phyloP scores from a whole-genome alignment of 2,797 vertebrate genomes.

The Sus cebifrons region DNA sequence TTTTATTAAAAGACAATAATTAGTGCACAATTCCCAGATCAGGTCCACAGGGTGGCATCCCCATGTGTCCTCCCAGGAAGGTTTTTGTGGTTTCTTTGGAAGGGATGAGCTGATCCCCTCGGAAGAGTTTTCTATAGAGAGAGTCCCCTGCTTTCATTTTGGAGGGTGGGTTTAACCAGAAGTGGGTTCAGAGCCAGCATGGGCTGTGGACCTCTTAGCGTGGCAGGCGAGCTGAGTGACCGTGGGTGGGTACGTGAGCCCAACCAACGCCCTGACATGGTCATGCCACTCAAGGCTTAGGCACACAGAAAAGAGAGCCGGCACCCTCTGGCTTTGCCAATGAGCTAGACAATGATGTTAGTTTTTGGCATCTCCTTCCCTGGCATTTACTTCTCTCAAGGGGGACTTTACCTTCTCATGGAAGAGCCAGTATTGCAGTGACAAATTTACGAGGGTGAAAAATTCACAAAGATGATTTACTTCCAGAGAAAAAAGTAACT shows the following conservation, averaged over 20 bases:
- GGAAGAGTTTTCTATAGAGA: background rate
- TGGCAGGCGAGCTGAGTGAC: background rate
- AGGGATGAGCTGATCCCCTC: background rate
- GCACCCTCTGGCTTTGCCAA: background rate
- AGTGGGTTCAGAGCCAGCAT: background rate
- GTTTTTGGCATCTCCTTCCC: background rate
- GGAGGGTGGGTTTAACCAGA: background rate
- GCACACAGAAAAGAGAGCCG: background rate
- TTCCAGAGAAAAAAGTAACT: background rate
- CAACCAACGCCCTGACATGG: no score
- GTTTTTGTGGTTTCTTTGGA: background rate
- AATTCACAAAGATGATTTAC: background rate
- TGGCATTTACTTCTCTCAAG: background rate
- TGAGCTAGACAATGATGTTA: rapidly evolving
- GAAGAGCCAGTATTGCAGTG: background rate
- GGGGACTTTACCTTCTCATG: background rate
- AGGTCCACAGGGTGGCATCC: background rate
- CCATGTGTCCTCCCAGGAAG: background rate
- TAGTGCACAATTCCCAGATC: background rate
- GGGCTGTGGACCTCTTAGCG: rapidly evolving
- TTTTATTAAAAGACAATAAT: background rate
- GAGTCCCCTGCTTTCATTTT: background rate
- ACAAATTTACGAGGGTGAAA: background rate
- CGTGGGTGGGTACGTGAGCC: background rate
- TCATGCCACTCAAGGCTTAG: background rate